phyloP scores from a whole-genome alignment of 2,888 invertebrate genomes.

The Drosophila siamana region DNA sequence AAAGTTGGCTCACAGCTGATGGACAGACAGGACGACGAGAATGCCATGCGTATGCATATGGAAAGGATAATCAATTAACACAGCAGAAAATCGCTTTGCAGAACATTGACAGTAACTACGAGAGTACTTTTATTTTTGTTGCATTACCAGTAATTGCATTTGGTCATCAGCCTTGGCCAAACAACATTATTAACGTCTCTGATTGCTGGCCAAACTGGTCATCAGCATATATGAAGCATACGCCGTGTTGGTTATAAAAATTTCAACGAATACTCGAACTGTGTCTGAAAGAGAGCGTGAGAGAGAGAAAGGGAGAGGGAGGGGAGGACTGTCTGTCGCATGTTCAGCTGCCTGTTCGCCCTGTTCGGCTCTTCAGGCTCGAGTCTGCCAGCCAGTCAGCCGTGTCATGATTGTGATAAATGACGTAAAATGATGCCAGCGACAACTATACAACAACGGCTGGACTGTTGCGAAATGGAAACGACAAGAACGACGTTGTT shows the following conservation, averaged over 20 bases:
- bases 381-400: constrained; percentile 60
- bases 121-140: not conserved
- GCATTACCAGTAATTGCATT: constrained; percentile 53
- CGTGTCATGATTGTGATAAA: constrained; percentile 79
- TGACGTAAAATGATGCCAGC: constrained; percentile 79
- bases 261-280: constrained; percentile 47
- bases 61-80: constrained; percentile 23
- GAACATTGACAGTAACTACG: constrained; percentile 28
- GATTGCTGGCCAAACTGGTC: constrained; percentile 59
- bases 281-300: not conserved
- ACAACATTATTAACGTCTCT: constrained; percentile 57
- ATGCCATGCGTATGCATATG: not conserved
- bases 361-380: constrained; percentile 13
- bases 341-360: constrained; percentile 14
- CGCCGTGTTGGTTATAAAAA: constrained; percentile 59
- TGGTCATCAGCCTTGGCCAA: constrained; percentile 40
- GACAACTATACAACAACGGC: constrained; percentile 67
- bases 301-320: too few species aligned
- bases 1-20: not conserved
- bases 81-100: constrained; percentile 36
- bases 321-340: constrained; percentile 5
- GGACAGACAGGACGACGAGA: not conserved
- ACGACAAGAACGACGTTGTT: constrained; percentile 57
- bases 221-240: constrained; percentile 43
- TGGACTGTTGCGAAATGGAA: constrained; percentile 17